Evolutionary conservation across 2,888 invertebrate genomes (phyloP).

Genomic region (Sericinus montela): DNA sequence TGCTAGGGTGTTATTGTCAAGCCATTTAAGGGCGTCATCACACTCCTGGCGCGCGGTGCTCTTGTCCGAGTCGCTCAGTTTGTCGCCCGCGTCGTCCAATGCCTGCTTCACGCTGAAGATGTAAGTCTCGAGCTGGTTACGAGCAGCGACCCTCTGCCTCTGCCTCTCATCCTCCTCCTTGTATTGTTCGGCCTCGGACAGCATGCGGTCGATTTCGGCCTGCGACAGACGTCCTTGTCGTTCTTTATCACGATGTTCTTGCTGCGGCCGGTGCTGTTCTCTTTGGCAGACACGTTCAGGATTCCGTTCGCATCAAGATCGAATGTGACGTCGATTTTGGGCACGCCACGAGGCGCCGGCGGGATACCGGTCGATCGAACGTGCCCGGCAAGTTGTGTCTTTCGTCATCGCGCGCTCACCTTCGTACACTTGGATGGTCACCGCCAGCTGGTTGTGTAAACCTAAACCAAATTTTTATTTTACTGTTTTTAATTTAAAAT

Average conservation of each 20-base stretch:
- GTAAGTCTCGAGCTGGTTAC: constrained; percentile 86
- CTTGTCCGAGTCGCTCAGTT: constrained; percentile 82
- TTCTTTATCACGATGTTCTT: constrained; percentile 90
- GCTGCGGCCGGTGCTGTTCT: constrained; percentile 82
- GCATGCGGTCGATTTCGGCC: constrained; percentile 89
- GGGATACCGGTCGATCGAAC: constrained; percentile 84
- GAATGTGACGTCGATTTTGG: constrained; percentile 85
- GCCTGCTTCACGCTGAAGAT: constrained; percentile 85
- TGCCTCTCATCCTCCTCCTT: constrained; percentile 86
- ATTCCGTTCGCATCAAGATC: constrained; percentile 89
- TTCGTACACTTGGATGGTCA: constrained; percentile 86
- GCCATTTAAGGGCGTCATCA: constrained; percentile 83
- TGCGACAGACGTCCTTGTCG: constrained; percentile 88
- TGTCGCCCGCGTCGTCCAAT: constrained; percentile 79
- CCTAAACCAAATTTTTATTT: too few relatives aligned
- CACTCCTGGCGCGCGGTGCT: constrained; percentile 73
- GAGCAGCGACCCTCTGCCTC: constrained; percentile 81
- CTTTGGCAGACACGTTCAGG: constrained; percentile 90
- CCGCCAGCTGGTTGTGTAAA: constrained; percentile 90
- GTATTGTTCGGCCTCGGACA: constrained; percentile 85
- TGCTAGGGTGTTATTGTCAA: constrained; percentile 83
- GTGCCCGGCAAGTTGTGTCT: constrained; percentile 84
- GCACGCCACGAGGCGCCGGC: constrained; percentile 84
- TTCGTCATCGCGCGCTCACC: constrained; percentile 89
- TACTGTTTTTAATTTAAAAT: too few relatives aligned